Base-by-base conservation (phyloP, 2,888 invertebrate genomes). In the Acanthosepion lycidas region DNA sequence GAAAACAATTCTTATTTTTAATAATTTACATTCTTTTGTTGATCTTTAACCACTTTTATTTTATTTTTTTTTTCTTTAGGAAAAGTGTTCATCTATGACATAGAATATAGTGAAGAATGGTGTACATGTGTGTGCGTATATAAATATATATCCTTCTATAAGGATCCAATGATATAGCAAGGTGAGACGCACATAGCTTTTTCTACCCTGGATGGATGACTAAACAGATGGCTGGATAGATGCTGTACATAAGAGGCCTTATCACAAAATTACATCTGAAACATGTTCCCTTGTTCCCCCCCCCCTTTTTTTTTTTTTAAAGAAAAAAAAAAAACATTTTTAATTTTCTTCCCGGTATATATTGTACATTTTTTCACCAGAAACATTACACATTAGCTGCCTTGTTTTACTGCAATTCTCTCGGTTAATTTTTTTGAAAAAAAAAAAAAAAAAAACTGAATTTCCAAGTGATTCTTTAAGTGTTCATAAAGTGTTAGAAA, bases 81-180 rank as follows among this genome's bases (percentile, higher is more conserved):
- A 78, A 78, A 78, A 78, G 78, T 78, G 78, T 78, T 78, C 78
- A 78, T 78, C 78, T 78, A 78, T 78, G 78, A 78, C 78, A 78
- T 78, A 78, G 78, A n/a, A 78, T 33, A 78, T 78, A 78, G 78
- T 78, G 33, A 78, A 78, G 78, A 33, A 78, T 15, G 12, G 12
- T 78, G n/a, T n/a, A 78, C 15, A 78, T 78, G 78, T 78, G 15
- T 78, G 78, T 78, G 15, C n/a, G 15, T 78, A 28, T 78, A 78
- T 9, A 78, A 2, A 12, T 12, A 78, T 15, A 78, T 23, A 78
- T 5, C 12, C n/a, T n/a, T 78, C n/a, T 12, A 78, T 78, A 33
- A 78, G n/a, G 78, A 78, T 78, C 28, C n/a, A 4, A 78, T 78
- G 5, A 78, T 18, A 78, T 78, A n/a, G 78, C 78, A n/a, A 78